These are phyloP conservation scores for Hypsibius dujardini DNA, from an alignment of 1,140 invertebrate genomes.

Conservation along the genomic window DNA sequence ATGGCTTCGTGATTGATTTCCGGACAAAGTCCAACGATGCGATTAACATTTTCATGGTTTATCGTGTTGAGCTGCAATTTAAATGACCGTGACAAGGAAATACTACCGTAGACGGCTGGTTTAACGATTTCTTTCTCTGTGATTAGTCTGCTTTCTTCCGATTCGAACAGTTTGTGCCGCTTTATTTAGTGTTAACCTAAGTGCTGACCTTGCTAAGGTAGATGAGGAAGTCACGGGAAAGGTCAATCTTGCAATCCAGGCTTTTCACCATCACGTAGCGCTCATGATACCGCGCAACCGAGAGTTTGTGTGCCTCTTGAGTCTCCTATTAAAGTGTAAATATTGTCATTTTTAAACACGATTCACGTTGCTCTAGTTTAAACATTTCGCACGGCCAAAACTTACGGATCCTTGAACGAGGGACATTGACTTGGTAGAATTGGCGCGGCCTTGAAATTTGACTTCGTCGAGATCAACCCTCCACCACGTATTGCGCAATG, in stretches of 20 bases:
- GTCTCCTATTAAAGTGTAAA: neutral
- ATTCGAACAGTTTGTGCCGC: neutral
- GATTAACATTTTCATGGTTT: constrained; percentile 69
- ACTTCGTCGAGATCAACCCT: neutral
- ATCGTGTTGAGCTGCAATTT: constrained; percentile 47
- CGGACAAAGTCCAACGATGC: constrained; percentile 53
- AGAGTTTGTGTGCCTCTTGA: neutral
- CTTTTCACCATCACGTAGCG: neutral
- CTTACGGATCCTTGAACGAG: neutral
- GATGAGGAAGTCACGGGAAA: neutral
- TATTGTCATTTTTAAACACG: no score
- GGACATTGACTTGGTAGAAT: neutral
- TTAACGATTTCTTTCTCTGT: no score
- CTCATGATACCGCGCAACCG: neutral
- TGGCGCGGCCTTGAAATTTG: neutral
- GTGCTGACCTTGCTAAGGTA: constrained; percentile 14
- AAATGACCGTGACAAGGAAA: neutral
- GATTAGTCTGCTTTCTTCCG: no score
- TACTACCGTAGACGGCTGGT: no score
- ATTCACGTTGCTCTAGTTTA: neutral
- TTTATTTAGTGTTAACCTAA: no score
- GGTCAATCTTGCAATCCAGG: neutral
- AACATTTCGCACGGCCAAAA: neutral
- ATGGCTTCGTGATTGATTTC: constrained; percentile 49
- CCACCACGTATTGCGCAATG: constrained; percentile 13